A percentile compares a stretch with the other conserved stretches of the same genome.
phyloP scores from a whole-genome alignment of 2,797 vertebrate genomes.

The Chaetophractus vellerosus region DNA sequence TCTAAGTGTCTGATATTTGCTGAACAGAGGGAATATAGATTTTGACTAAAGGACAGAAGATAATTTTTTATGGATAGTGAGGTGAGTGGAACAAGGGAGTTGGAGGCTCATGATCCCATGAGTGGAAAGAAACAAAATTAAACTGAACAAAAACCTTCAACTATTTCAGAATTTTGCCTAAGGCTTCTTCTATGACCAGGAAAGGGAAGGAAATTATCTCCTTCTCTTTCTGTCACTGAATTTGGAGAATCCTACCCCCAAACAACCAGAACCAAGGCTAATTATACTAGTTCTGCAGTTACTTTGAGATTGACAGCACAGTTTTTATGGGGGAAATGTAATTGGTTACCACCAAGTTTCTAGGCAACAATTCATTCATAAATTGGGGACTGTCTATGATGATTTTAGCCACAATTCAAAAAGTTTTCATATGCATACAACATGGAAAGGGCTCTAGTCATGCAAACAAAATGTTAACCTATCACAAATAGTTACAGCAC shows the following conservation, averaged over 20 bases:
- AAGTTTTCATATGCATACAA: neutral
- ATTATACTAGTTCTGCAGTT: neutral
- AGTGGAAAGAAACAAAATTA: neutral
- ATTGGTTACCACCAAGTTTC: neutral
- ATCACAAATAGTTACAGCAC: neutral
- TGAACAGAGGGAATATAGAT: neutral
- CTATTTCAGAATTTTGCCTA: neutral
- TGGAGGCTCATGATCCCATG: neutral
- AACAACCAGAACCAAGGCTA: neutral
- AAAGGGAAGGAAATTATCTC: neutral
- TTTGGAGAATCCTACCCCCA: neutral
- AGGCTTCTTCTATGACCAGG: neutral
- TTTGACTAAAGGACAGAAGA: neutral
- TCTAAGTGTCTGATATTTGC: neutral
- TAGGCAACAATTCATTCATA: slow-evolving; percentile 30
- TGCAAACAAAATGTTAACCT: neutral
- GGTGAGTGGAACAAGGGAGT: neutral
- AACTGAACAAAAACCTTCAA: neutral
- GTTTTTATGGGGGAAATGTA: neutral
- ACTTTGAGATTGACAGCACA: neutral
- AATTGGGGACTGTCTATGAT: neutral
- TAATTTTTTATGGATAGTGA: neutral
- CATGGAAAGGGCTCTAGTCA: slow-evolving; percentile 20
- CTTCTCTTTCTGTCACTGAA: neutral
- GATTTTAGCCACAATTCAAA: neutral